These are phyloP conservation scores for Acanthaster planci DNA, from an alignment of 35 echinoderm and acorn worm genomes.

Conservation along the genomic window DNA sequence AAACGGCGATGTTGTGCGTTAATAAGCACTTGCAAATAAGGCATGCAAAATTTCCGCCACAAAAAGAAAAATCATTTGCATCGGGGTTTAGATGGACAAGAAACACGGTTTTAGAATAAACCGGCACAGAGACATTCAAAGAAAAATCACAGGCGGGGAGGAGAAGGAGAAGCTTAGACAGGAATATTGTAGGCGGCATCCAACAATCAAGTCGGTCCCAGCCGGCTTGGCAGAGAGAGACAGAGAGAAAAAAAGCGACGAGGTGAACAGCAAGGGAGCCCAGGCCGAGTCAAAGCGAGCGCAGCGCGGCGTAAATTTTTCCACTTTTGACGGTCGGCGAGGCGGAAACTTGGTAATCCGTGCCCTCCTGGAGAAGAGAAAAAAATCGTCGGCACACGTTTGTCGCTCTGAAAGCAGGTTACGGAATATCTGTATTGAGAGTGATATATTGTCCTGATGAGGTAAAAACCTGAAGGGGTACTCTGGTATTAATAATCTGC, in stretches of 20 bases:
- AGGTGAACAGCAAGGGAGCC: neutral
- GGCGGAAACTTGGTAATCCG: slow-evolving; percentile 27
- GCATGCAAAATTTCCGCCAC: too few relatives aligned
- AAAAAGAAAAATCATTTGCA: too few relatives aligned
- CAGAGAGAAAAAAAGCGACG: neutral
- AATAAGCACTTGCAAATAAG: too few relatives aligned
- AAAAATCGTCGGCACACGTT: slow-evolving; percentile 5
- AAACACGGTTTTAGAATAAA: too few relatives aligned
- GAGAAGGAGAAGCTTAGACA: neutral
- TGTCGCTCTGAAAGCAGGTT: slow-evolving; percentile 19
- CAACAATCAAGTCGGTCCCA: slow-evolving; percentile 22
- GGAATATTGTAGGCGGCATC: neutral
- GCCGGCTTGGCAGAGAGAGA: neutral
- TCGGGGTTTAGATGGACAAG: too few relatives aligned
- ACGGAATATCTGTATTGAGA: slow-evolving; percentile 9
- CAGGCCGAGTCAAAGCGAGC: slow-evolving; percentile 9
- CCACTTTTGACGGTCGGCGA: slow-evolving; percentile 8
- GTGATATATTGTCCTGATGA: too few relatives aligned
- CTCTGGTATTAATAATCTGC: too few relatives aligned
- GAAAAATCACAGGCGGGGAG: slow-evolving; percentile 1
- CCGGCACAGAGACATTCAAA: too few relatives aligned
- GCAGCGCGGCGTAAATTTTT: slow-evolving; percentile 25
- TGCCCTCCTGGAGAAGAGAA: neutral
- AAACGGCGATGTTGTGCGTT: too few relatives aligned
- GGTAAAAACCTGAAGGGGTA: too few relatives aligned